These are phyloP conservation scores for Salmo trutta DNA, from an alignment of 2,797 vertebrate genomes.

Conservation along the genomic window DNA sequence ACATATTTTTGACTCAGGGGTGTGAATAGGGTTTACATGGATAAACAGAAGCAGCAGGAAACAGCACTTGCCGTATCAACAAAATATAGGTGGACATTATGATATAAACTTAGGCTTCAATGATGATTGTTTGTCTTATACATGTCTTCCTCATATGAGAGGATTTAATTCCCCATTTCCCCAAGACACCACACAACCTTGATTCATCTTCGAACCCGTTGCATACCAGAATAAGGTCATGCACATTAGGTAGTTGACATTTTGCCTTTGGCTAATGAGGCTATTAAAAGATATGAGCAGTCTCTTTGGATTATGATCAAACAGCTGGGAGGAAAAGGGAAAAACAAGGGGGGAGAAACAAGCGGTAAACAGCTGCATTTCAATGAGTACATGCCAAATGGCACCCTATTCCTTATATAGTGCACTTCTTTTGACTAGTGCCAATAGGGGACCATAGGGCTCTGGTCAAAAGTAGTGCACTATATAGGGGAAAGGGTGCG, in stretches of 20 bases:
- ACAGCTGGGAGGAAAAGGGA: slow-evolving; percentile 1
- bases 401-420: not conserved
- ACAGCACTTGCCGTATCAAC: not conserved
- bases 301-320: slow-evolving; percentile 25
- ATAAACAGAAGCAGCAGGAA: not conserved
- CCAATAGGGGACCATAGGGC: not conserved
- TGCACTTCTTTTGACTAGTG: no score
- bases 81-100: not conserved
- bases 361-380: slow-evolving; percentile 29
- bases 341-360: not conserved
- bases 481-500: not conserved
- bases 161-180: not conserved
- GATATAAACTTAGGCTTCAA: not conserved
- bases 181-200: not conserved
- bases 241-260: slow-evolving; percentile 40
- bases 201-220: not conserved
- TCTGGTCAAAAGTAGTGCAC: not conserved
- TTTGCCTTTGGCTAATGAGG: slow-evolving; percentile 42
- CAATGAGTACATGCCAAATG: not conserved
- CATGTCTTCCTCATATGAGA: not conserved
- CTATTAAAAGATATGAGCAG: slow-evolving; percentile 41
- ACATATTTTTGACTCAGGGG: no score
- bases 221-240: slow-evolving; percentile 24
- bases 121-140: not conserved
- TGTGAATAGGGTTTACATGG: not conserved